These are phyloP conservation scores for Luperina nickerlii DNA, from an alignment of 2,888 invertebrate species.

Conservation along the genomic window DNA sequence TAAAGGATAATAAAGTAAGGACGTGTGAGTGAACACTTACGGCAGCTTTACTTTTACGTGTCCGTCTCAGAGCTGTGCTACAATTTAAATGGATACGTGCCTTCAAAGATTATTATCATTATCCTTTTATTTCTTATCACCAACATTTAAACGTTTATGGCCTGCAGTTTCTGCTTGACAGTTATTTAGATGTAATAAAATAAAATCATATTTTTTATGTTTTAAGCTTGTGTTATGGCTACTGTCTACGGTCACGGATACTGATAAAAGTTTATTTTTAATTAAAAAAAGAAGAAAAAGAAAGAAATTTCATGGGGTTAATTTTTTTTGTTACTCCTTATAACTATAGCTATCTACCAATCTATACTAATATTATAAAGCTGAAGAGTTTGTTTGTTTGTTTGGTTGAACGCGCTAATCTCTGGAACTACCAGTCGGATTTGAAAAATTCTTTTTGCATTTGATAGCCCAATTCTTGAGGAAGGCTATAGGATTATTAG, in stretches of 20 bases:
- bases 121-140: slow-evolving; percentile 32
- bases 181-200: slow-evolving; percentile 7
- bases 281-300: background rate
- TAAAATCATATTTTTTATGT: slow-evolving; percentile 8
- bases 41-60: slow-evolving; percentile 73
- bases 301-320: background rate
- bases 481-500: too few relatives aligned
- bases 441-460: too few relatives aligned
- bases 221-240: background rate
- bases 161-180: slow-evolving; percentile 9
- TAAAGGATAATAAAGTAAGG: slow-evolving; percentile 74
- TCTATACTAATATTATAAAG: too few relatives aligned
- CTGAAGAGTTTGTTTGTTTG: too few relatives aligned
- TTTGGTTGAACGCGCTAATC: too few relatives aligned
- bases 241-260: background rate
- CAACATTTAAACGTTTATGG: slow-evolving; percentile 34
- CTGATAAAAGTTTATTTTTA: slow-evolving; percentile 4
- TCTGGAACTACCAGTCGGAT: too few relatives aligned
- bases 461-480: too few relatives aligned
- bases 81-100: slow-evolving; percentile 66
- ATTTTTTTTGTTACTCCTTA: background rate
- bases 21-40: slow-evolving; percentile 74
- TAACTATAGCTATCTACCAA: background rate
- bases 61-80: slow-evolving; percentile 54
- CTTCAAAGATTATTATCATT: slow-evolving; percentile 61